These are phyloP conservation scores for Alexandromys fortis DNA, from an alignment of 2,113 vertebrate species.

Conservation along the genomic window DNA sequence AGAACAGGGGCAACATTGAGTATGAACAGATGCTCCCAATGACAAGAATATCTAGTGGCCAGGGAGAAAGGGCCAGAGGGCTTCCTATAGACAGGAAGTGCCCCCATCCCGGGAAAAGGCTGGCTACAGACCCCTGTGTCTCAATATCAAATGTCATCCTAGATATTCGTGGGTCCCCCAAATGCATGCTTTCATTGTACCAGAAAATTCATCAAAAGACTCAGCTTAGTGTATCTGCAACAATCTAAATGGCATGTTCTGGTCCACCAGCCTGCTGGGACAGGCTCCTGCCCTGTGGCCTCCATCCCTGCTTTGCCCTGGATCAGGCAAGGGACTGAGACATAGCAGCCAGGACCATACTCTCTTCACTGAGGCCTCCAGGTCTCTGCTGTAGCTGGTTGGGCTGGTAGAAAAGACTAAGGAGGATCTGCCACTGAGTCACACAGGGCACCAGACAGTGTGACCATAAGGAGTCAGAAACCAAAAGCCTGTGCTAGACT, in stretches of 20 bases:
- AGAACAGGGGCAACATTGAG: background rate
- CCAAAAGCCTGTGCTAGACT: slow-evolving; percentile 13
- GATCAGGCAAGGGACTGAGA: background rate
- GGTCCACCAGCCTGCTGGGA: background rate
- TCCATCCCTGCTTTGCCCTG: background rate
- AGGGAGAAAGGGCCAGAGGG: background rate
- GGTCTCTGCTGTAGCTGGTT: background rate
- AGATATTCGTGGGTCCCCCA: background rate
- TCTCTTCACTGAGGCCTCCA: background rate
- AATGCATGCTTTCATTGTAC: too few species aligned
- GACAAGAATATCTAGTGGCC: background rate
- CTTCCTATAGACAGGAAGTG: background rate
- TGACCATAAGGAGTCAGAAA: background rate
- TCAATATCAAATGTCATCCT: accelerated
- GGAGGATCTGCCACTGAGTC: accelerated
- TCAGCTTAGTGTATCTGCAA: background rate
- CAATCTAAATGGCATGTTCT: too few species aligned
- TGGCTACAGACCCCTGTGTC: background rate
- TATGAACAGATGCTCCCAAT: background rate
- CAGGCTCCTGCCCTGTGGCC: background rate
- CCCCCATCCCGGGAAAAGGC: background rate
- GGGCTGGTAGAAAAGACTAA: too few species aligned
- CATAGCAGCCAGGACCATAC: too few species aligned
- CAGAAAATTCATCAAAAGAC: background rate
- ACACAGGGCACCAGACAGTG: background rate